Percentiles rank a stretch among this genome's conserved stretches.
phyloP scores from a whole-genome alignment of 2,797 vertebrate genomes.

The Diplodus puntazzo region DNA sequence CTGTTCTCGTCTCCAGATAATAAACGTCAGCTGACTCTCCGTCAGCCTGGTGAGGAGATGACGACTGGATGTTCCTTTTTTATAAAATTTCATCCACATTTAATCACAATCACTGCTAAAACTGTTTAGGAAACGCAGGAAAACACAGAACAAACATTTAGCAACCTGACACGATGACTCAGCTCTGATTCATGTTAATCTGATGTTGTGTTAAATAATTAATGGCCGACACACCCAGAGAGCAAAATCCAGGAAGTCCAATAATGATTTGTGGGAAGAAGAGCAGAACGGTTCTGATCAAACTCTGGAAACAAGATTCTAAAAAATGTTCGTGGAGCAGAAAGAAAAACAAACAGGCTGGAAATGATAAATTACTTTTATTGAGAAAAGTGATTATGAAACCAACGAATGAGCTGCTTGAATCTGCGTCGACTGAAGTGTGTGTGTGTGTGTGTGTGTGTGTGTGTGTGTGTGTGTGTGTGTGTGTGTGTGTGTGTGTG shows the following conservation, averaged over 20 bases:
- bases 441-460: slow-evolving; percentile 9
- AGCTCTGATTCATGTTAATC: background rate
- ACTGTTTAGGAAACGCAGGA: too few relatives aligned
- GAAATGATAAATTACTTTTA: slow-evolving; percentile 77
- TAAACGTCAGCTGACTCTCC: too few relatives aligned
- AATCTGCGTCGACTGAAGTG: slow-evolving; percentile 8
- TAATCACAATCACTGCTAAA: fast-evolving
- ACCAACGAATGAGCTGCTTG: slow-evolving; percentile 29
- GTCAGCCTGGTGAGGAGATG: too few relatives aligned
- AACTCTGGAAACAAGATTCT: background rate
- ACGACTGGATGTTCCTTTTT: too few relatives aligned
- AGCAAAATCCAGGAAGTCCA: background rate
- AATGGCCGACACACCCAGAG: background rate
- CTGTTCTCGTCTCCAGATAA: too few relatives aligned
- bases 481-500: background rate
- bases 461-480: slow-evolving; percentile 14
- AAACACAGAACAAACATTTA: background rate
- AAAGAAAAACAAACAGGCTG: slow-evolving; percentile 1
- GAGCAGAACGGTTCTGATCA: background rate
- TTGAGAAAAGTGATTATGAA: slow-evolving; percentile 63
- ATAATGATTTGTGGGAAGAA: background rate
- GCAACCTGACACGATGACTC: background rate
- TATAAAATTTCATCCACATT: too few relatives aligned
- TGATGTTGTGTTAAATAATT: background rate
- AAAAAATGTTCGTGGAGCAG: background rate